These are phyloP conservation scores for Criorhina ranunculi DNA, from an alignment of 2,888 invertebrate species.

Conservation along the genomic window DNA sequence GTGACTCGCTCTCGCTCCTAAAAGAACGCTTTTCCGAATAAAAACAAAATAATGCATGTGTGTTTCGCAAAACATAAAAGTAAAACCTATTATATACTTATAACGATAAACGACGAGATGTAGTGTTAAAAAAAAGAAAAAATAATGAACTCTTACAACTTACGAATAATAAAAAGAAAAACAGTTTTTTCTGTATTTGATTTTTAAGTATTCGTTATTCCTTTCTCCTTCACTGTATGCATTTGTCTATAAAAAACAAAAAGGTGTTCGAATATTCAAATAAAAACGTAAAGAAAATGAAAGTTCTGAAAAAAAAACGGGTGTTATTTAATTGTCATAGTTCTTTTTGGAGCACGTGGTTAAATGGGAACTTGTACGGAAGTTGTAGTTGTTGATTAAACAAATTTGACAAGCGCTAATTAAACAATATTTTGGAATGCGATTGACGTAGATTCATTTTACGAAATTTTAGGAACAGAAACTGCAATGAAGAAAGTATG, in stretches of 20 bases:
- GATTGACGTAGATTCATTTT: no score
- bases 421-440: background rate
- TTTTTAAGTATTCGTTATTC: conserved; percentile 39
- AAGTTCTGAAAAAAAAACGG: background rate
- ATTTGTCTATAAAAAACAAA: conserved; percentile 44
- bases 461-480: no score
- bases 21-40: conserved; percentile 60
- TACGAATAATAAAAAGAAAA: conserved; percentile 58
- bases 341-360: conserved; percentile 16
- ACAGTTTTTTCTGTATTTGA: conserved; percentile 42
- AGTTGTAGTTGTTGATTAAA: background rate
- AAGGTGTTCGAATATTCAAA: conserved; percentile 42
- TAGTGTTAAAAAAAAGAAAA: conserved; percentile 44
- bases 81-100: conserved; percentile 38
- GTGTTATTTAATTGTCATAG: conserved; percentile 10
- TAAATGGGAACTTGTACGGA: no score
- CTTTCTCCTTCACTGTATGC: conserved; percentile 24
- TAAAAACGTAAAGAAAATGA: conserved; percentile 21
- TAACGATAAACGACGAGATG: conserved; percentile 60
- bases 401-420: background rate
- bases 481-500: no score
- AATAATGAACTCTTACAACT: conserved; percentile 44
- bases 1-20: conserved; percentile 74
- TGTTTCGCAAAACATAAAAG: conserved; percentile 34
- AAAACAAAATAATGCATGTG: conserved; percentile 52